phyloP scores from a whole-genome alignment of 2,113 vertebrate genomes.

The Gobius niger region DNA sequence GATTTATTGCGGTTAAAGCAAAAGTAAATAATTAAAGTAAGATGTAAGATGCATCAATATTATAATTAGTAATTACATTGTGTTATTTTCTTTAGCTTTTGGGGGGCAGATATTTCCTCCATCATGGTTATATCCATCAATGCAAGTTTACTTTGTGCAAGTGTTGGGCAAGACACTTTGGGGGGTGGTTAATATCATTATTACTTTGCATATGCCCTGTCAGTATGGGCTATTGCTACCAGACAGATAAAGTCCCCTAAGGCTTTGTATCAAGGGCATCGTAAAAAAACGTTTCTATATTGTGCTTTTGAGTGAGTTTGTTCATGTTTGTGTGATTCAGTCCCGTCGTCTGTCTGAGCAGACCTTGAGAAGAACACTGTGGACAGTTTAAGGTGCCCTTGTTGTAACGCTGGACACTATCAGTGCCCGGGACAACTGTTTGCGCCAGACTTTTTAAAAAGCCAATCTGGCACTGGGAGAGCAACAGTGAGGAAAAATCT shows the following conservation, averaged over 20 bases:
- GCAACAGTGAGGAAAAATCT: not conserved
- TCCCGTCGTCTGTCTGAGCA: constrained; percentile 34
- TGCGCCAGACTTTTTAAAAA: constrained; percentile 27
- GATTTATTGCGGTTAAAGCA: not conserved
- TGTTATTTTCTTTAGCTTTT: no score
- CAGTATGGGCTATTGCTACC: not conserved
- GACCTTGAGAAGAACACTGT: constrained; percentile 42
- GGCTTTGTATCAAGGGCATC: constrained; percentile 44
- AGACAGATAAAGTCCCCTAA: constrained; percentile 33
- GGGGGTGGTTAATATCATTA: no score
- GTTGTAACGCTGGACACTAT: constrained; percentile 23
- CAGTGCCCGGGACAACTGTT: constrained; percentile 35
- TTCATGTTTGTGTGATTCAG: constrained; percentile 37
- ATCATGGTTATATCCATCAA: no score
- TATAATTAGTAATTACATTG: no score
- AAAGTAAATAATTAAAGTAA: no score
- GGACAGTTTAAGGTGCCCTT: constrained; percentile 47
- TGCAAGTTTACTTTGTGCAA: no score
- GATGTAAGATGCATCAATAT: no score
- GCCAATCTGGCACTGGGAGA: constrained; percentile 12
- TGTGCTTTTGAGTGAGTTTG: constrained; percentile 13
- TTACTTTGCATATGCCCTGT: not conserved
- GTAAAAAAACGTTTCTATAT: constrained; percentile 48
- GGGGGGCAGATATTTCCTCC: no score
- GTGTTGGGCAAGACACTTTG: no score